Evolutionary conservation across 2,888 invertebrate genomes (phyloP).

Genomic region (Dynastes grantii): DNA sequence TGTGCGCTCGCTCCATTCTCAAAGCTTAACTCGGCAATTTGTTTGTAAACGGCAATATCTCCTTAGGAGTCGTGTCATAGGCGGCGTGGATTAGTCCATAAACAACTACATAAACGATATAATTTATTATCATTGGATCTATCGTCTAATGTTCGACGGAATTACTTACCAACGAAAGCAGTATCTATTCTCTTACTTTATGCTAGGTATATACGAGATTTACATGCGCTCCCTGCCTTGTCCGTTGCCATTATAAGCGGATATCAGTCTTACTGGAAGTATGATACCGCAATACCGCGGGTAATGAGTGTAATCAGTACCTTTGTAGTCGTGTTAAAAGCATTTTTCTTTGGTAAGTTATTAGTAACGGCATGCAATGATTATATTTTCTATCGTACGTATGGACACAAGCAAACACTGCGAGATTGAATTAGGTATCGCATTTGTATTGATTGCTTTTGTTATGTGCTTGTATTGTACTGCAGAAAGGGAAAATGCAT

Average conservation of each 20-base stretch:
- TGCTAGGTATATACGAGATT: neutral
- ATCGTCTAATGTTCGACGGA: conserved; percentile 5
- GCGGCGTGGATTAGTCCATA: conserved; percentile 15
- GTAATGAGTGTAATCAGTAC: conserved; percentile 15
- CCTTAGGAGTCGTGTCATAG: conserved; percentile 18
- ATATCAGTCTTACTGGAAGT: neutral
- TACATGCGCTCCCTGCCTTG: neutral
- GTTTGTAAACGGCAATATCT: conserved; percentile 1
- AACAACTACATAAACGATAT: conserved; percentile 9
- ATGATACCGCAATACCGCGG: neutral
- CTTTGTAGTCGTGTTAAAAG: conserved; percentile 9
- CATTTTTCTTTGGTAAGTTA: neutral
- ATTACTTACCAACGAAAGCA: neutral
- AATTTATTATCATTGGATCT: conserved; percentile 29
- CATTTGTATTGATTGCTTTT: neutral
- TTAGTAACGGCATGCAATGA: neutral
- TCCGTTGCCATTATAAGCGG: conserved; percentile 6
- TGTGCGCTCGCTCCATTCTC: neutral
- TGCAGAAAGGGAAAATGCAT: no score
- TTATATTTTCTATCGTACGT: neutral
- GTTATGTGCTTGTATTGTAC: neutral
- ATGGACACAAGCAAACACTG: neutral
- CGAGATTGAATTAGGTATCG: neutral
- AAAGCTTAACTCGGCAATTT: conserved; percentile 20
- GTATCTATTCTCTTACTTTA: no score